Conservation (phyloP, 1,140 invertebrate species). For the Calephelis nemesis region DNA sequence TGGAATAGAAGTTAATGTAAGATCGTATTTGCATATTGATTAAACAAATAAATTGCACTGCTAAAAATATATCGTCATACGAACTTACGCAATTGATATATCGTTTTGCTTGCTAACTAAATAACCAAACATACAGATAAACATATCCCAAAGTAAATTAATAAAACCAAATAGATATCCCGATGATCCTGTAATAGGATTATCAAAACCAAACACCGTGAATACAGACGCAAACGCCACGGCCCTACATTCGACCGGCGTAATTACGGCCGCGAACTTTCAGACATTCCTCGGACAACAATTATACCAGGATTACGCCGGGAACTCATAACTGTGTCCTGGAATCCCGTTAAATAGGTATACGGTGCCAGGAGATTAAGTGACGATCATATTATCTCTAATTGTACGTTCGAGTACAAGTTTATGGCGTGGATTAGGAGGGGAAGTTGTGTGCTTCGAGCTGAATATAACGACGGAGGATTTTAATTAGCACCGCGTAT, state of each 20-base stretch:
- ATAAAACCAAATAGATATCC: slow-evolving; percentile 20
- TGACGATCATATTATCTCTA: slow-evolving; percentile 65
- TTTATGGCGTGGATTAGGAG: slow-evolving; percentile 59
- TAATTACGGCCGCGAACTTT: slow-evolving; percentile 59
- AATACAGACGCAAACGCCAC: neutral
- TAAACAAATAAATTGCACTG: no score
- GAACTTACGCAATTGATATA: neutral
- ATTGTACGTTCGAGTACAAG: slow-evolving; percentile 61
- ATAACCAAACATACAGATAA: neutral
- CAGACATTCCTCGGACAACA: slow-evolving; percentile 68
- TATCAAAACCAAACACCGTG: slow-evolving; percentile 27
- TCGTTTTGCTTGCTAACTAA: slow-evolving; percentile 19
- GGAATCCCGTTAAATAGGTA: slow-evolving; percentile 69
- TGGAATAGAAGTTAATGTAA: no score
- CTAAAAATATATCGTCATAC: no score
- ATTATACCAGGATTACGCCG: slow-evolving; percentile 67
- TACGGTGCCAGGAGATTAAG: slow-evolving; percentile 62
- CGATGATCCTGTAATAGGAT: slow-evolving; percentile 34
- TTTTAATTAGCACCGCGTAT: neutral
- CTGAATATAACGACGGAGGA: neutral
- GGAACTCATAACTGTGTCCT: slow-evolving; percentile 67
- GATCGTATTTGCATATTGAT: no score
- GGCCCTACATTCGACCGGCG: slow-evolving; percentile 21
- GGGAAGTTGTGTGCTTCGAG: slow-evolving; percentile 21
- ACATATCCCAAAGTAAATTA: neutral